phyloP scores from a whole-genome alignment of 1,140 invertebrate genomes.

The Drepana arcuata region DNA sequence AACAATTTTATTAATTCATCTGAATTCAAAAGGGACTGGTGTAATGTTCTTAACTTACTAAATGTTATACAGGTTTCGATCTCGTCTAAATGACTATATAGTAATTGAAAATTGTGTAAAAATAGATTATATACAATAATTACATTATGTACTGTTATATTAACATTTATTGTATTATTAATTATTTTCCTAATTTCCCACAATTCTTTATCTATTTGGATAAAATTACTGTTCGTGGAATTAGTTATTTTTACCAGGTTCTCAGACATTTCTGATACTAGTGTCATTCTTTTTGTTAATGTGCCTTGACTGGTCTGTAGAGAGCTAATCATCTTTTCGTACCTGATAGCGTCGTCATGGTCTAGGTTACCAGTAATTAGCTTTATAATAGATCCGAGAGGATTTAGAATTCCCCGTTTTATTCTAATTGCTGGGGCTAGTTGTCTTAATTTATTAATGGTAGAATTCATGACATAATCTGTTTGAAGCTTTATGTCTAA shows the following conservation, averaged over 20 bases:
- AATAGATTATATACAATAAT: neutral
- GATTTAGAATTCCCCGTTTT: conserved; percentile 6
- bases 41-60: conserved; percentile 9
- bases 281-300: conserved; percentile 6
- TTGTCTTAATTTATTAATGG: conserved; percentile 9
- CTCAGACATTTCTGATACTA: conserved; percentile 7
- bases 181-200: conserved; percentile 3
- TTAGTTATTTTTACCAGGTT: conserved; percentile 5
- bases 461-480: conserved; percentile 11
- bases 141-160: neutral
- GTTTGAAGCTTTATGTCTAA: conserved; percentile 7
- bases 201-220: conserved; percentile 1
- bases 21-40: conserved; percentile 9
- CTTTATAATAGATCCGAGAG: conserved; percentile 1
- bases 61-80: conserved; percentile 10
- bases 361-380: conserved; percentile 8
- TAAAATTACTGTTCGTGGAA: conserved; percentile 4
- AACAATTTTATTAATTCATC: conserved; percentile 7
- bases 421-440: conserved; percentile 5
- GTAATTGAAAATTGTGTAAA: conserved; percentile 7
- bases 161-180: too few relatives aligned
- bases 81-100: conserved; percentile 4
- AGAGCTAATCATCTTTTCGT: conserved; percentile 4
- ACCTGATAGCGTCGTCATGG: conserved; percentile 5
- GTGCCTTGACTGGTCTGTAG: conserved; percentile 7